Evolutionary conservation across 2,797 vertebrate species (phyloP).

Genomic region (Halcyon leucocephala): DNA sequence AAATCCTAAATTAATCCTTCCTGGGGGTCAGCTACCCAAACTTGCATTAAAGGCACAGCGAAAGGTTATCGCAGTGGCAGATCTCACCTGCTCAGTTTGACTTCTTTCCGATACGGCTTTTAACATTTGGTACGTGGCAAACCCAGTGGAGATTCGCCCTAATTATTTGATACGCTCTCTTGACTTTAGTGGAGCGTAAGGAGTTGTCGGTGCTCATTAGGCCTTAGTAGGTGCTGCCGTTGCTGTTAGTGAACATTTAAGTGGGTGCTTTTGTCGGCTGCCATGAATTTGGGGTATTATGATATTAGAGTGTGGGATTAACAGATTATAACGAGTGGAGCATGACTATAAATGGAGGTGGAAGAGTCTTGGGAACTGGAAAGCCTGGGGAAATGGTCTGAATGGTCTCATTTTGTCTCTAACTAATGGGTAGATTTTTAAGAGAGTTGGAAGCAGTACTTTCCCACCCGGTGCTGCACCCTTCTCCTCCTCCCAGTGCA

Average conservation of each 20-base stretch:
- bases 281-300: background rate
- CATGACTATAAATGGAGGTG: background rate
- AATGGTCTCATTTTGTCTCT: background rate
- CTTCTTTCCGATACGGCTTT: background rate
- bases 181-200: background rate
- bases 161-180: background rate
- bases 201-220: background rate
- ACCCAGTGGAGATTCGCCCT: background rate
- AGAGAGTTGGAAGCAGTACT: background rate
- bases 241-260: background rate
- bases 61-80: background rate
- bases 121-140: conserved; percentile 27
- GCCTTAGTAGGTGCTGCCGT: background rate
- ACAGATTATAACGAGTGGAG: background rate
- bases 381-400: background rate
- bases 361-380: background rate
- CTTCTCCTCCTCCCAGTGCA: background rate
- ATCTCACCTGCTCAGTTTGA: conserved; percentile 28
- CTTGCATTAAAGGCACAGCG: background rate
- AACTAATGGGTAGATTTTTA: background rate
- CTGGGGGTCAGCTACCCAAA: background rate
- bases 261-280: background rate
- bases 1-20: conserved; percentile 28
- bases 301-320: background rate
- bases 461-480: background rate